These are phyloP conservation scores for Ascaphus truei DNA, from an alignment of 2,113 vertebrate species.

Conservation along the genomic window DNA sequence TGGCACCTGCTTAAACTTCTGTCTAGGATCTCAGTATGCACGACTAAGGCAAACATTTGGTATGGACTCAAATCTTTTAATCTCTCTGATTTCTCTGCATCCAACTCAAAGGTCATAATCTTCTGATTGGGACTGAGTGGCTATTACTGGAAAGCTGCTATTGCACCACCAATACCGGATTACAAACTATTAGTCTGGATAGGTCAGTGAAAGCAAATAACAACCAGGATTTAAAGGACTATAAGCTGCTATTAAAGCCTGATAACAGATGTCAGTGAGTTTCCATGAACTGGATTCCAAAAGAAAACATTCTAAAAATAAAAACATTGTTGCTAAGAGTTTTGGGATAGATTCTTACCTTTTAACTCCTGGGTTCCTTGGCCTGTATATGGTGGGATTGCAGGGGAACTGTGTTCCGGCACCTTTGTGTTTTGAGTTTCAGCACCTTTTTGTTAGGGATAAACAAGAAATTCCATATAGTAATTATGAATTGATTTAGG, in stretches of 20 bases:
- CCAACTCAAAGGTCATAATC: background rate
- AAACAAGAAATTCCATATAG: no score
- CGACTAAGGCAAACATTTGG: no score
- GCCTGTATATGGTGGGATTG: no score
- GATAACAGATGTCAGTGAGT: constrained; percentile 3
- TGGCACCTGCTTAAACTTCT: no score
- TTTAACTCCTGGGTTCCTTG: no score
- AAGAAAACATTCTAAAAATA: background rate
- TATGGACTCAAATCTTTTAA: background rate
- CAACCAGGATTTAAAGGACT: background rate
- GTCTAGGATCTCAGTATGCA: no score
- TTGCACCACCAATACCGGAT: background rate
- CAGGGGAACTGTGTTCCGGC: no score
- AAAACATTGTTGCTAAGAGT: no score
- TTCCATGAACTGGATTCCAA: background rate
- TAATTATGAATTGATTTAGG: no score
- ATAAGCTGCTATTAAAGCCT: constrained; percentile 10
- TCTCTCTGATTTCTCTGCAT: background rate
- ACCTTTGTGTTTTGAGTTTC: no score
- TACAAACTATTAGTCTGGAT: constrained; percentile 7
- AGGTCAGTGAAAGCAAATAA: background rate
- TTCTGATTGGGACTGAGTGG: background rate
- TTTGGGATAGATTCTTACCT: no score
- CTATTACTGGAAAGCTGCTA: constrained; percentile 11
- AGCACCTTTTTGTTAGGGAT: no score